These are phyloP conservation scores for Tachysurus vachellii DNA, from an alignment of 2,113 vertebrate species.

Conservation along the genomic window DNA sequence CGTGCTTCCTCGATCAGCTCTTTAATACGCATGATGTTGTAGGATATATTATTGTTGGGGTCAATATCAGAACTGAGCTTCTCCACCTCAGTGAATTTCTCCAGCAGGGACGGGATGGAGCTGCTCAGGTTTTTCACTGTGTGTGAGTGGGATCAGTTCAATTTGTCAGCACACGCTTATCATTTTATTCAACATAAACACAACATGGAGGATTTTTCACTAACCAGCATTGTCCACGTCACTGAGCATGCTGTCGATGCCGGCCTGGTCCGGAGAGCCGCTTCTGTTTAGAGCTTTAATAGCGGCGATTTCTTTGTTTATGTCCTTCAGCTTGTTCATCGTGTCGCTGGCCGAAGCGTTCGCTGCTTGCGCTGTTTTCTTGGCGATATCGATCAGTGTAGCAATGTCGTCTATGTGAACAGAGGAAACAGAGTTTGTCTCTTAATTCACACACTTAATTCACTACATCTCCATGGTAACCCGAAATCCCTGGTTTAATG, in stretches of 20 bases:
- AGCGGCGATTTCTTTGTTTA: slow-evolving; percentile 75
- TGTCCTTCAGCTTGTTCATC: slow-evolving; percentile 75
- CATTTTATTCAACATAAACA: background rate
- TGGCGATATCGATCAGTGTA: slow-evolving; percentile 75
- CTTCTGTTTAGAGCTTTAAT: slow-evolving; percentile 66
- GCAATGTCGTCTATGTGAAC: slow-evolving; percentile 74
- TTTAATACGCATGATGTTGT: slow-evolving; percentile 86
- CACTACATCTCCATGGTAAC: background rate
- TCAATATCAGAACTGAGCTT: slow-evolving; percentile 80
- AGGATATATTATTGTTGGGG: slow-evolving; percentile 82
- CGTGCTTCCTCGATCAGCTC: slow-evolving; percentile 91
- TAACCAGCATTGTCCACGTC: slow-evolving; percentile 70
- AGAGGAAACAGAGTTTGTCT: background rate
- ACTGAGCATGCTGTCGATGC: slow-evolving; percentile 58
- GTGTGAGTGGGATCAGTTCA: background rate
- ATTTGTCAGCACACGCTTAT: background rate
- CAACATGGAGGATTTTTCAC: background rate
- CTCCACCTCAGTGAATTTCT: slow-evolving; percentile 84
- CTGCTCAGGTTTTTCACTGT: slow-evolving; percentile 84
- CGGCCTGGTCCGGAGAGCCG: slow-evolving; percentile 53
- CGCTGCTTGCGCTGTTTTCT: slow-evolving; percentile 72
- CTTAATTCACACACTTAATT: no score
- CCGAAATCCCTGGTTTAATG: background rate
- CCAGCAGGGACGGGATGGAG: slow-evolving; percentile 77
- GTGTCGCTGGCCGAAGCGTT: slow-evolving; percentile 70